Evolutionary conservation across 2,888 invertebrate species (phyloP), one percentile per base, ranked within the genome.

Genomic region (Salticus scenicus): DNA sequence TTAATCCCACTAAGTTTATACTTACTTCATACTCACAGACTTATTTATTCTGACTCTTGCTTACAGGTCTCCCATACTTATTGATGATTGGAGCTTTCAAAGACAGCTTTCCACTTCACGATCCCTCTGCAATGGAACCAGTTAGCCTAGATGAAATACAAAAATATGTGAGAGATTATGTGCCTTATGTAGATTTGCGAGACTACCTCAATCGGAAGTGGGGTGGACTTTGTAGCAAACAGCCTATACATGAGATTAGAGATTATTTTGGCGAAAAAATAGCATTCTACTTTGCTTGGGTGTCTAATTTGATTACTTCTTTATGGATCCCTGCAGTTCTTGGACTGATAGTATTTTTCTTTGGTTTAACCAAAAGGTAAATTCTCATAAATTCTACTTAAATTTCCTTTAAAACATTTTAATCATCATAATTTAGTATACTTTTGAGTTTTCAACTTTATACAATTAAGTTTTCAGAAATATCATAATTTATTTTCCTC

Each of bases 191-290:
- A 0, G 88, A 88, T 41, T 37, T 84, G 5, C 66, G 88, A 4
- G 51, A 63, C 5, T 27, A n/a, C 5, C 79, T 88, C 14, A 64
- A 71, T 57, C 64, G 70, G 24, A 72, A 79, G 20, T 88, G 88
- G 88, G 83, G 82, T 0, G 42, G 42, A 12, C 20, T 86, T 0
- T 86, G 77, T 57, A 67, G 69, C 57, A 64, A 37, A 10, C 86
- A 87, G 47, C 88, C 88, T 37, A 67, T 88, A n/a, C 74, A 87
- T 41, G 71, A 75, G 14, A 86, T 88, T 31, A 74, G 87, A 30
- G 79, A 88, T 41, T 88, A 88, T 37, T 87, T 88, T 24, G 88
- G 88, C 4, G 88, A 88, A 37, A 88, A 88, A 70, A 87, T 88
- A 37, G 85, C 88, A 1, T 88, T 88, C 41, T 88, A 88, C 31